Evolutionary conservation across 2,888 invertebrate genomes (phyloP), one percentile per base, ranked within the genome.

Genomic region (Ormyrus labotus): DNA sequence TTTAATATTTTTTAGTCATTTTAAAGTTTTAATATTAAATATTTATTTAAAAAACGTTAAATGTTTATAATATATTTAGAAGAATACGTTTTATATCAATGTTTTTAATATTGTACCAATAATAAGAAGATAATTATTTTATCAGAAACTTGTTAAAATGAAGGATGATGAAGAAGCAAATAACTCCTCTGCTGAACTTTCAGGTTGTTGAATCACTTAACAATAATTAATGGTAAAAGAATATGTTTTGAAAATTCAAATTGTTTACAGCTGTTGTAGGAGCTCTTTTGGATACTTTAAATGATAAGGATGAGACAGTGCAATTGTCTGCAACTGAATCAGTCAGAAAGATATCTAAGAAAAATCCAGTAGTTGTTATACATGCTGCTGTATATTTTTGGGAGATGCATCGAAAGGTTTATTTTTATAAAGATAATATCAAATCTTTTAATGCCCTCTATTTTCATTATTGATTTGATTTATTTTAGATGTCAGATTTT

Each of bases 321-420:
- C 85, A 83, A 51, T 81, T 80, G 13, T 85, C 87, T 2, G 87
- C 88, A 9, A 84, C 81, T 6, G 83, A 85, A 19, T 87, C 90
- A 0, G 84, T 90, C 45, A 84, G 82, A 47, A 87, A 78, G 81
- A 87, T 90, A 83, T 84, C 89, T 1, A 83, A 83, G 1, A 84
- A 85, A 6, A 86, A 85, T 82, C 87, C 89, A 11, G 83, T 82
- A 1, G 72, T 85, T 70, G 88, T 90, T 48, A 83, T 89, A 61
- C 87, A 88, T 74, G 85, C 88, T 7, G 84, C 86, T 2, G 82
- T 89, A 51, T 89, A 89, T 74, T 90, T 87, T 82, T 87, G 87
- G 86, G 87, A 89, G 78, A 81, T 89, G n/a, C 89, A 90, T 82
- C 85, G 84, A 68, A 89, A 89, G 84, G 89, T 89, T 34, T 34